Conservation (phyloP, 1,140 invertebrate species). For the Conopomorpha cramerella region DNA sequence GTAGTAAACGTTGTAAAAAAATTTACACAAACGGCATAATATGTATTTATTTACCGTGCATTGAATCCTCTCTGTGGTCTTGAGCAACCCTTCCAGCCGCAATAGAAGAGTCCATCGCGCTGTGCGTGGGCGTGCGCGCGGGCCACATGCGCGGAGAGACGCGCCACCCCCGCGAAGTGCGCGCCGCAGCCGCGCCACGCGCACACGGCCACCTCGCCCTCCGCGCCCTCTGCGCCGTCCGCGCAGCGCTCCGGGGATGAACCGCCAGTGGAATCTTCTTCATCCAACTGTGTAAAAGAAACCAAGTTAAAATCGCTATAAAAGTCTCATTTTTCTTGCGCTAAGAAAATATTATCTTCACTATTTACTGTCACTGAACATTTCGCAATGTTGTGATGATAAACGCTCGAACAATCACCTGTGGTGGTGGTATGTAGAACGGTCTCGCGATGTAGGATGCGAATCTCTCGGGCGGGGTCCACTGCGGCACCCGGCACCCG, state of each 20-base stretch:
- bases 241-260: slow-evolving; percentile 34
- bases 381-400: no score
- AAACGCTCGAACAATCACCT: no score
- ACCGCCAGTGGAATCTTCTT: slow-evolving; percentile 33
- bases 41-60: slow-evolving; percentile 74
- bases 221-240: slow-evolving; percentile 8
- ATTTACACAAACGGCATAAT: no score
- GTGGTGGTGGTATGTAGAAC: slow-evolving; percentile 17
- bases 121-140: slow-evolving; percentile 77
- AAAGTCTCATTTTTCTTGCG: no score
- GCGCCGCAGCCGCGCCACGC: slow-evolving; percentile 37
- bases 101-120: slow-evolving; percentile 79
- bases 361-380: no score
- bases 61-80: slow-evolving; percentile 85
- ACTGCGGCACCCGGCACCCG: slow-evolving; percentile 30
- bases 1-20: no score
- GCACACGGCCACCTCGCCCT: slow-evolving; percentile 20
- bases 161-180: slow-evolving; percentile 68
- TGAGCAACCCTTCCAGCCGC: slow-evolving; percentile 81
- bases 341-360: no score
- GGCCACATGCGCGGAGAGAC: slow-evolving; percentile 78
- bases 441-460: slow-evolving; percentile 40
- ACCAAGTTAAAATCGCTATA: slow-evolving; percentile 2
- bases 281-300: slow-evolving; percentile 24
- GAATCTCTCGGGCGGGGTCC: slow-evolving; percentile 42